Conservation (phyloP, 1,140 invertebrate species). For the Helicoverpa zea region DNA sequence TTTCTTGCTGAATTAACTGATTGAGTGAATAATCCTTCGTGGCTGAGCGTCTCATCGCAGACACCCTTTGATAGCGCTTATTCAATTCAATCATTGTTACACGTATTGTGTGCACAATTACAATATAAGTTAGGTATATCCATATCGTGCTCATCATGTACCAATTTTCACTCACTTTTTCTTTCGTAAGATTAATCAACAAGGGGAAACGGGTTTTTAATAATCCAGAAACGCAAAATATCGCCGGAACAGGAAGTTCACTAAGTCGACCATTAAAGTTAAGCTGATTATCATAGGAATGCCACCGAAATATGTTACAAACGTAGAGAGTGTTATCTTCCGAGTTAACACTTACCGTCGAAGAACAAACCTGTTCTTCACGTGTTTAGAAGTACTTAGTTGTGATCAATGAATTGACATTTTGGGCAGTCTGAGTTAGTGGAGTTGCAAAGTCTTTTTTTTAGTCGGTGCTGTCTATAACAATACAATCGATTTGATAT, state of each 20-base stretch:
- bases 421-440: too few relatives aligned
- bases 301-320: conserved; percentile 8
- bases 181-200: background rate
- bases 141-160: background rate
- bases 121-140: background rate
- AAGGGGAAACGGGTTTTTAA: background rate
- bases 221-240: background rate
- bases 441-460: too few relatives aligned
- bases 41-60: background rate
- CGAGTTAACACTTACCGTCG: background rate
- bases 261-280: background rate
- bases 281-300: conserved; percentile 53
- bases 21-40: background rate
- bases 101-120: conserved; percentile 34
- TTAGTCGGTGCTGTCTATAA: too few relatives aligned
- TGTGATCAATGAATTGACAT: too few relatives aligned
- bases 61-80: conserved; percentile 12
- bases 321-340: conserved; percentile 36
- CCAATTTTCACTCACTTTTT: conserved; percentile 29
- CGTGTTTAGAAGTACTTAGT: too few relatives aligned
- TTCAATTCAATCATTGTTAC: conserved; percentile 34
- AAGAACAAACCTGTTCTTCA: background rate
- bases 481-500: too few relatives aligned
- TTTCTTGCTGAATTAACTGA: conserved; percentile 13
- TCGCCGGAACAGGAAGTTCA: conserved; percentile 5